Evolutionary conservation across 1,140 invertebrate species (phyloP).

Genomic region (Trissolcus basalis): DNA sequence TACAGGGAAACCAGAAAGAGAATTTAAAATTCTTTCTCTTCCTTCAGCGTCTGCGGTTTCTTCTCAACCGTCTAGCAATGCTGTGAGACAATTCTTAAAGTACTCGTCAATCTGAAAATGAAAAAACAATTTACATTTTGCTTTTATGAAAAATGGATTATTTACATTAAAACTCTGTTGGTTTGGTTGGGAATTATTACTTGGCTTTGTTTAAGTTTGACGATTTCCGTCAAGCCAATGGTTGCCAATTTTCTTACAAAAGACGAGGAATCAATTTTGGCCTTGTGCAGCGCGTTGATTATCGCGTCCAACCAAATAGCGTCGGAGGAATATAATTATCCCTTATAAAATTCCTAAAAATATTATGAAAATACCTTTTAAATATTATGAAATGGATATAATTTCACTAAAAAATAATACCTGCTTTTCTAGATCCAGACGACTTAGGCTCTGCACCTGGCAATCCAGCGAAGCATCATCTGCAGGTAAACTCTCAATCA

Average conservation of each 20-base stretch:
- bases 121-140: slow-evolving; percentile 4
- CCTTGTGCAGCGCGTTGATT: slow-evolving; percentile 66
- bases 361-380: no score
- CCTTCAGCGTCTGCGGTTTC: slow-evolving; percentile 63
- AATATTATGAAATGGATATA: no score
- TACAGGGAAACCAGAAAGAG: slow-evolving; percentile 64
- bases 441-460: slow-evolving; percentile 91
- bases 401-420: no score
- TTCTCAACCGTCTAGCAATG: slow-evolving; percentile 68
- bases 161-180: no score
- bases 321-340: no score
- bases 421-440: slow-evolving; percentile 93
- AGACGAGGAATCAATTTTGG: slow-evolving; percentile 67
- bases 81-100: slow-evolving; percentile 66
- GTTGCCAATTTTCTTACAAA: slow-evolving; percentile 68
- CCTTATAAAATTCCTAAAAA: no score
- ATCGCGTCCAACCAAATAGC: slow-evolving; percentile 67
- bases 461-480: slow-evolving; percentile 96
- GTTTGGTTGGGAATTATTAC: no score
- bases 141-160: no score
- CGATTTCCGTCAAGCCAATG: slow-evolving; percentile 66
- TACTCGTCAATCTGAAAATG: slow-evolving; percentile 67
- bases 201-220: slow-evolving; percentile 62
- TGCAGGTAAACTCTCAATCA: slow-evolving; percentile 97
- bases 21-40: slow-evolving; percentile 68